Evolutionary conservation across 2,113 vertebrate species (phyloP).

Genomic region (Amazona guildingii): DNA sequence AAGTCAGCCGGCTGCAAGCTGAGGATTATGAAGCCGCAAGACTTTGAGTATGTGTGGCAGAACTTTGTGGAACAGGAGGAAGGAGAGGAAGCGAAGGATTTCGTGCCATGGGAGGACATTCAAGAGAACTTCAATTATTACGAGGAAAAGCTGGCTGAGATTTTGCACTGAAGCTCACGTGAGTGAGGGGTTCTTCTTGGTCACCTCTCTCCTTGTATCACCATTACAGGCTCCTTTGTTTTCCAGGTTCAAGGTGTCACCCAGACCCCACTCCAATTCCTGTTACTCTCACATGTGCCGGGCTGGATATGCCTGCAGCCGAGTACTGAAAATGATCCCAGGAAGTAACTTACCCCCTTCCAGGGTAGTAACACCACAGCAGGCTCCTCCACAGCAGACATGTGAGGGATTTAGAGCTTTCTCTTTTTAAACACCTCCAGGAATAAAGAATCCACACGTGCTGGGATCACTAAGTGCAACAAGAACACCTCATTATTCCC

Average conservation of each 20-base stretch:
- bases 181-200: background rate
- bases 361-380: fast-evolving
- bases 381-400: background rate
- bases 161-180: slow-evolving; percentile 76
- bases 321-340: background rate
- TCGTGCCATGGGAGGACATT: slow-evolving; percentile 94
- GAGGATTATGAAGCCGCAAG: slow-evolving; percentile 92
- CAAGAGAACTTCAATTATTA: slow-evolving; percentile 93
- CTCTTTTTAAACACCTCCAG: background rate
- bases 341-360: background rate
- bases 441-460: background rate
- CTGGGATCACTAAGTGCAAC: background rate
- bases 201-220: background rate
- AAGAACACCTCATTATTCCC: background rate
- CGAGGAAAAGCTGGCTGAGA: slow-evolving; percentile 88
- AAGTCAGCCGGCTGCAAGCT: slow-evolving; percentile 87
- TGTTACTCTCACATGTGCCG: fast-evolving
- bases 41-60: slow-evolving; percentile 93
- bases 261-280: background rate
- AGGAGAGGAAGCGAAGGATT: slow-evolving; percentile 74
- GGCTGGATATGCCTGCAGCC: background rate
- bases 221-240: background rate
- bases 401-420: background rate
- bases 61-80: slow-evolving; percentile 93
- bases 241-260: background rate